A percentile compares a stretch with the other conserved stretches of the same genome.
These are phyloP conservation scores for Ctenopoma multispine DNA, from an alignment of 2,797 vertebrate genomes.

Conservation along the genomic window DNA sequence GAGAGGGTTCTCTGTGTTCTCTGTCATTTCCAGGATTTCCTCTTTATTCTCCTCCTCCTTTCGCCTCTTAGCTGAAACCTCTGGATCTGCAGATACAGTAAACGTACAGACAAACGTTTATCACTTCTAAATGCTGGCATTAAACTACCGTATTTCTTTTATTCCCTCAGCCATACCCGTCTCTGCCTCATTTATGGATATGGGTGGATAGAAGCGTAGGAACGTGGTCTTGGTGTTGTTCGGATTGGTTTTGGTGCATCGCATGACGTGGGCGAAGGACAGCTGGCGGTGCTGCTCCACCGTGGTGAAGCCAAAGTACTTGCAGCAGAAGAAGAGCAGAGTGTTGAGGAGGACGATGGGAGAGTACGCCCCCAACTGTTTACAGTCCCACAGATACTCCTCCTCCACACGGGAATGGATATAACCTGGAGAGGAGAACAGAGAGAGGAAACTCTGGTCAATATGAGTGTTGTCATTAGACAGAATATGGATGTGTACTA, in stretches of 20 bases:
- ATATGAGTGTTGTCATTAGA: neutral
- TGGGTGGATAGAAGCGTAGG: slow-evolving; percentile 95
- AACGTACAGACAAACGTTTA: slow-evolving; percentile 2
- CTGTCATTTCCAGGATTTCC: slow-evolving; percentile 93
- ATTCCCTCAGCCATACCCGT: slow-evolving; percentile 38
- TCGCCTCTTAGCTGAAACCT: slow-evolving; percentile 88
- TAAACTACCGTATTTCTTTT: neutral
- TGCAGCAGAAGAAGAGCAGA: slow-evolving; percentile 97
- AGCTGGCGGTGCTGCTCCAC: slow-evolving; percentile 94
- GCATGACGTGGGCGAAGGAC: slow-evolving; percentile 96
- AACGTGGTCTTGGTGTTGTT: slow-evolving; percentile 92
- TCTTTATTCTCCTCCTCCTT: slow-evolving; percentile 89
- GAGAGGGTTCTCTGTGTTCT: slow-evolving; percentile 94
- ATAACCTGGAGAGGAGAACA: slow-evolving; percentile 83
- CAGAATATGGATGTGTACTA: rapidly evolving
- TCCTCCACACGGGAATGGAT: slow-evolving; percentile 96
- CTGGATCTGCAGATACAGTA: slow-evolving; percentile 65
- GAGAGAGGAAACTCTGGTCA: neutral
- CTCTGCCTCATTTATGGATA: slow-evolving; percentile 81
- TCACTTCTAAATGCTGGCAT: neutral
- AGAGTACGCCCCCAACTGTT: slow-evolving; percentile 97
- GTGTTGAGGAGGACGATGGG: slow-evolving; percentile 98
- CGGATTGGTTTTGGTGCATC: slow-evolving; percentile 90
- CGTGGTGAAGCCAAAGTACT: slow-evolving; percentile 94
- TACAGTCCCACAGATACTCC: slow-evolving; percentile 97